Conservation (phyloP, 2,888 invertebrate species). For the Cantharis lateralis region DNA sequence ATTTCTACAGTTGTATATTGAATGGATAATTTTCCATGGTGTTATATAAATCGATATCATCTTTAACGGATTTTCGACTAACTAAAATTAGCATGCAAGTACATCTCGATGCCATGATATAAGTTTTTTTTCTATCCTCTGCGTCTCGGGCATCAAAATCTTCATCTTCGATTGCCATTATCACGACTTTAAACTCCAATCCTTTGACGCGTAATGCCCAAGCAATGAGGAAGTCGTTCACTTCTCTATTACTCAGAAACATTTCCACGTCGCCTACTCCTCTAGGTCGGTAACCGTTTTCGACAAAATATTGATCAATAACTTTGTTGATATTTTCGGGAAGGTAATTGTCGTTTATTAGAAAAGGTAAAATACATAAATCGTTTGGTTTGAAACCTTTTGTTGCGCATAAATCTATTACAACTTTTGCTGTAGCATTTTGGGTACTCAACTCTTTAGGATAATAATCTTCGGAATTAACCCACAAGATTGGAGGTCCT, state of each 20-base stretch:
- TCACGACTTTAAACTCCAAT: slow-evolving; percentile 52
- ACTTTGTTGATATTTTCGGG: slow-evolving; percentile 45
- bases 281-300: slow-evolving; percentile 48
- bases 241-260: slow-evolving; percentile 42
- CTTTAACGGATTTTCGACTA: slow-evolving; percentile 40
- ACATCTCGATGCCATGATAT: slow-evolving; percentile 51
- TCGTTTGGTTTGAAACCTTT: slow-evolving; percentile 52
- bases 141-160: slow-evolving; percentile 49
- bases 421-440: slow-evolving; percentile 41
- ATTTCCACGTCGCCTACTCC: slow-evolving; percentile 47
- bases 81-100: slow-evolving; percentile 50
- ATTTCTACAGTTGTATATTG: slow-evolving; percentile 25
- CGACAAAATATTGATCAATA: slow-evolving; percentile 47
- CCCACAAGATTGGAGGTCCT: slow-evolving; percentile 51
- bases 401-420: slow-evolving; percentile 49
- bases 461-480: slow-evolving; percentile 32
- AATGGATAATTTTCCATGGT: slow-evolving; percentile 45
- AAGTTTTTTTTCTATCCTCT: slow-evolving; percentile 49
- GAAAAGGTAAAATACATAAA: slow-evolving; percentile 49
- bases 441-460: slow-evolving; percentile 25
- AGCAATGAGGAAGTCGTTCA: slow-evolving; percentile 48
- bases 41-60: slow-evolving; percentile 40
- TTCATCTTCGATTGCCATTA: slow-evolving; percentile 50
- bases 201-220: slow-evolving; percentile 52
- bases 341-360: slow-evolving; percentile 42